Evolutionary conservation across 2,113 vertebrate genomes (phyloP).

Genomic region (Pycnonotus jocosus): DNA sequence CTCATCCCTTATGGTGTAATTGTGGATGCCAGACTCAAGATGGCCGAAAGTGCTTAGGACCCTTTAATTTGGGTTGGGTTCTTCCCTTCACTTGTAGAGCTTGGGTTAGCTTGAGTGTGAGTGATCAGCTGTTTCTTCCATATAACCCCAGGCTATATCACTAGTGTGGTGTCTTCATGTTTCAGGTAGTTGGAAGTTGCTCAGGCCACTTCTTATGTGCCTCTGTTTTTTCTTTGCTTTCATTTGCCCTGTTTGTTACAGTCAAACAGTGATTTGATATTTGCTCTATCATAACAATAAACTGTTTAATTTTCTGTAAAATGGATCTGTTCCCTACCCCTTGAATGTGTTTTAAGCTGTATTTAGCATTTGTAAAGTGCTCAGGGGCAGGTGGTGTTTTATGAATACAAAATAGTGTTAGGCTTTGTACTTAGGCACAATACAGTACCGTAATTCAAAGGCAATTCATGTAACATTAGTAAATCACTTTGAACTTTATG

Average conservation of each 20-base stretch:
- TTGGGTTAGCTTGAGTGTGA: neutral
- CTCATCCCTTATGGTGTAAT: neutral
- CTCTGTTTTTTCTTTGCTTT: neutral
- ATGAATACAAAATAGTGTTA: conserved; percentile 30
- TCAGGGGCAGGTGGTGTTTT: neutral
- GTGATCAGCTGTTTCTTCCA: neutral
- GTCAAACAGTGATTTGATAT: neutral
- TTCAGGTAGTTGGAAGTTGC: neutral
- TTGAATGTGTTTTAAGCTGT: conserved; percentile 18
- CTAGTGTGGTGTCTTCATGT: neutral
- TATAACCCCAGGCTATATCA: neutral
- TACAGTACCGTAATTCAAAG: conserved; percentile 41
- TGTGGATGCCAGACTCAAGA: neutral
- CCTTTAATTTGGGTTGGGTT: neutral
- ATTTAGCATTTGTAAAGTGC: conserved; percentile 49
- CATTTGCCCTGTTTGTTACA: neutral
- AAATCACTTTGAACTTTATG: conserved; percentile 65
- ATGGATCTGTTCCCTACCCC: neutral
- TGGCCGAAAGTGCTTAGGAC: neutral
- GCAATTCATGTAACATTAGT: conserved; percentile 57
- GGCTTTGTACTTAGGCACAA: conserved; percentile 31
- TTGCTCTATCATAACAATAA: neutral
- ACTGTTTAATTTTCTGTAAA: conserved; percentile 38
- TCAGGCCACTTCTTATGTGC: neutral
- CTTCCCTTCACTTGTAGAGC: fast-evolving